A percentile compares a stretch with the other conserved stretches of the same genome.
Evolutionary conservation across 2,888 invertebrate species (phyloP).

Genomic region (Polyommatus iphigenia): DNA sequence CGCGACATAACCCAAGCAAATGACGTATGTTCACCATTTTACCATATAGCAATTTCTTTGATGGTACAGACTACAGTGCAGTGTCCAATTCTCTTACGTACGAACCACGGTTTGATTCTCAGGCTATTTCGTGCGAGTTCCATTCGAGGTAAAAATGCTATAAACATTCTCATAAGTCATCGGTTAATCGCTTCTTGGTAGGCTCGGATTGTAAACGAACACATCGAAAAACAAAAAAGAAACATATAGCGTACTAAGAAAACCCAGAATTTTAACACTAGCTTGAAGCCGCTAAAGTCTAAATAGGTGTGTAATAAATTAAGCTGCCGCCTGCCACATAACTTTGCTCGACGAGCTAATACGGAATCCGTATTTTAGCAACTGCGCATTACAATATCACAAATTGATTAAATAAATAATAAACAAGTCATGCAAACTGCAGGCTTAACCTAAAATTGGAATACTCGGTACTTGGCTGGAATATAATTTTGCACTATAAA

Average conservation of each 20-base stretch:
- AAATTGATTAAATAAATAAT: conserved; percentile 1
- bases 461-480: neutral
- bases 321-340: neutral
- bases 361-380: neutral
- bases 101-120: neutral
- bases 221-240: neutral
- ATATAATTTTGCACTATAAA: neutral
- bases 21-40: no score
- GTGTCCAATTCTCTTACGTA: neutral
- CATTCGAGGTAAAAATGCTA: neutral
- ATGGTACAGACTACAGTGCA: no score
- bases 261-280: neutral
- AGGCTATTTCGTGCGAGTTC: neutral
- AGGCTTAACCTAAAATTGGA: neutral
- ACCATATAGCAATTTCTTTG: no score
- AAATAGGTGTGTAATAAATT: neutral
- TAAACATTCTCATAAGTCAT: neutral
- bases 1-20: no score
- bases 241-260: neutral
- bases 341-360: neutral
- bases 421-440: neutral
- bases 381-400: neutral
- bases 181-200: neutral
- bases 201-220: neutral
- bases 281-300: neutral